Evolutionary conservation across 1,140 invertebrate genomes (phyloP).

Genomic region (Drosophila novamexicana): DNA sequence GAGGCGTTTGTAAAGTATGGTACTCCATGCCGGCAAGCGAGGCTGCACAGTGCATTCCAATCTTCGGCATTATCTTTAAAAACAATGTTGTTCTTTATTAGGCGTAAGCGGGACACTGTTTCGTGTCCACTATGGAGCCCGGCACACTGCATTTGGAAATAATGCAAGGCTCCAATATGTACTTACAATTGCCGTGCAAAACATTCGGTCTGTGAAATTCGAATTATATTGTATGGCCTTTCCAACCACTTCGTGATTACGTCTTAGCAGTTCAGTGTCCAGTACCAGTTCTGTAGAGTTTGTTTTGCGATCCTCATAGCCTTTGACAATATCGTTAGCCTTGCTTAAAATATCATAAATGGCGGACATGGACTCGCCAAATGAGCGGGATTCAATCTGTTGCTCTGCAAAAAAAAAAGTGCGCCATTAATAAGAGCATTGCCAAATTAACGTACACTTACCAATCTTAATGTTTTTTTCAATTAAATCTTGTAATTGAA

Average conservation of each 20-base stretch:
- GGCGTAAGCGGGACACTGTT: not conserved
- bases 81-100: conserved; percentile 45
- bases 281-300: conserved; percentile 59
- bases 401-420: conserved; percentile 32
- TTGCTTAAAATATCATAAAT: conserved; percentile 46
- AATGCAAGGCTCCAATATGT: not conserved
- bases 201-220: conserved; percentile 57
- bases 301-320: conserved; percentile 45
- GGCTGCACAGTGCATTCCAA: conserved; percentile 53
- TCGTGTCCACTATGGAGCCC: not conserved
- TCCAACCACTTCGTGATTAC: conserved; percentile 58
- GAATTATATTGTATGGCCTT: conserved; percentile 60
- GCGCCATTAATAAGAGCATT: not conserved
- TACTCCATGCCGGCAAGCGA: conserved; percentile 44
- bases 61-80: conserved; percentile 53
- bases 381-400: conserved; percentile 49
- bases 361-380: conserved; percentile 52
- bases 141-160: not conserved
- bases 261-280: conserved; percentile 60
- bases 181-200: conserved; percentile 59
- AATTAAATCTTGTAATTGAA: conserved; percentile 57
- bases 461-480: conserved; percentile 65
- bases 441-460: conserved; percentile 2
- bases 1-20: conserved; percentile 52
- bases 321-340: conserved; percentile 54